Percentiles rank a stretch among this genome's conserved stretches.
Evolutionary conservation across 2,888 invertebrate species (phyloP).

Genomic region (Caenorhabditis drosophilae): DNA sequence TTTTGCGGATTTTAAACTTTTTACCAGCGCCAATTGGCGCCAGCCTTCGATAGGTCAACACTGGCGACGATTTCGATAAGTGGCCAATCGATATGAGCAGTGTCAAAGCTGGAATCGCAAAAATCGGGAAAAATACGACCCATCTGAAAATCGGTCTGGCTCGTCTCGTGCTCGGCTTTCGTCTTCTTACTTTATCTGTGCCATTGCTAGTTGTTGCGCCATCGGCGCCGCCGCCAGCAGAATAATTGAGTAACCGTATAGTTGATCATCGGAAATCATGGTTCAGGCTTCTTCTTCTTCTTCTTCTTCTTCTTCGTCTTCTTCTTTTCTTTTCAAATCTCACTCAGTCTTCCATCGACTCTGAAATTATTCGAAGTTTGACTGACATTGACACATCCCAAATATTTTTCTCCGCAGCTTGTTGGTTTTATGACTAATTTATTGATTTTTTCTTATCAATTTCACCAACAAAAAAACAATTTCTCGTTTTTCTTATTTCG

Average conservation of each 20-base stretch:
- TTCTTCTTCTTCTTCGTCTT: too few species aligned
- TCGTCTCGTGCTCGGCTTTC: background rate
- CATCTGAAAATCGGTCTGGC: slow-evolving; percentile 22
- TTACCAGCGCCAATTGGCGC: slow-evolving; percentile 51
- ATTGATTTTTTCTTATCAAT: too few species aligned
- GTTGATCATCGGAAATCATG: slow-evolving; percentile 35
- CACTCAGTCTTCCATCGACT: too few species aligned
- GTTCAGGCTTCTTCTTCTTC: too few species aligned
- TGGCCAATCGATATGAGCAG: slow-evolving; percentile 43
- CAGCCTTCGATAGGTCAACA: slow-evolving; percentile 47
- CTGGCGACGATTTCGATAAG: slow-evolving; percentile 38
- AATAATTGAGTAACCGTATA: slow-evolving; percentile 39
- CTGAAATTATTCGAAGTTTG: too few species aligned
- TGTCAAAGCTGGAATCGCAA: slow-evolving; percentile 48
- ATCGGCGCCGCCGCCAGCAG: slow-evolving; percentile 37
- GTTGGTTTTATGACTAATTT: too few species aligned
- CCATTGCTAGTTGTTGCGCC: slow-evolving; percentile 33
- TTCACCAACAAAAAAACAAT: too few species aligned
- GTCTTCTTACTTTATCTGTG: slow-evolving; percentile 14
- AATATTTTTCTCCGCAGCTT: too few species aligned
- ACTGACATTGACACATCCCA: too few species aligned
- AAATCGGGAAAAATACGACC: slow-evolving; percentile 48
- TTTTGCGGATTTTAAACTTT: too few species aligned
- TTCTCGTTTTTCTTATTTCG: too few species aligned
- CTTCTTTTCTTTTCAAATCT: too few species aligned